phyloP scores from a whole-genome alignment of 2,113 vertebrate genomes.

The Pedetes capensis region DNA sequence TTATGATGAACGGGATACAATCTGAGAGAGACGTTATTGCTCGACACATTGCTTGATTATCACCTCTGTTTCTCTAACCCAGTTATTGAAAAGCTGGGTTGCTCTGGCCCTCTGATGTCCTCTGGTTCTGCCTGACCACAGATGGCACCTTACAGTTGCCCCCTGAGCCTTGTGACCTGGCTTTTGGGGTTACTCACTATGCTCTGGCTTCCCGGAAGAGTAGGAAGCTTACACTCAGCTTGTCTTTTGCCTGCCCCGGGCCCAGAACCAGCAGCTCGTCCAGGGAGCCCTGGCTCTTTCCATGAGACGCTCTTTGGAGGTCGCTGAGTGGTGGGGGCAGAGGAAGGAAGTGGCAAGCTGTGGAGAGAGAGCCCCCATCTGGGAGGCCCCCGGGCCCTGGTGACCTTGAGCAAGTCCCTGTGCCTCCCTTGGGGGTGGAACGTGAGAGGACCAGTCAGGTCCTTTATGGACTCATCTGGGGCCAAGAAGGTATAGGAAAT shows the following conservation, averaged over 20 bases:
- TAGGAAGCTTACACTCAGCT: too few species aligned
- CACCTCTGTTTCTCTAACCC: background rate
- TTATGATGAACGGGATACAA: too few species aligned
- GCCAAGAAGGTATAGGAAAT: background rate
- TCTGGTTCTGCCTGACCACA: background rate
- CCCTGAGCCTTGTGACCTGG: background rate
- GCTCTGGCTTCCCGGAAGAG: background rate
- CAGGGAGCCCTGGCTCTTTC: background rate
- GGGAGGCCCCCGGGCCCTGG: background rate
- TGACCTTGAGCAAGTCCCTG: background rate
- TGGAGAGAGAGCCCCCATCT: background rate
- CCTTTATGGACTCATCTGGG: background rate
- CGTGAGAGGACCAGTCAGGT: background rate
- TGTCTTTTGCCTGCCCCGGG: background rate
- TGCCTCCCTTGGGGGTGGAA: background rate
- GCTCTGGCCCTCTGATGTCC: background rate
- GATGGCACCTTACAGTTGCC: background rate
- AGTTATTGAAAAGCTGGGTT: background rate
- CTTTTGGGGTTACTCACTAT: accelerated
- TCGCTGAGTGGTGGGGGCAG: background rate
- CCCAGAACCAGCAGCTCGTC: background rate
- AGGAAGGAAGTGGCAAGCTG: accelerated
- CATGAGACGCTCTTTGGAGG: background rate
- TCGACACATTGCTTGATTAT: too few species aligned
- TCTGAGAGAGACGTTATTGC: background rate